Evolutionary conservation across 2,113 vertebrate species (phyloP).

Genomic region (Malurus alboscapulatus): DNA sequence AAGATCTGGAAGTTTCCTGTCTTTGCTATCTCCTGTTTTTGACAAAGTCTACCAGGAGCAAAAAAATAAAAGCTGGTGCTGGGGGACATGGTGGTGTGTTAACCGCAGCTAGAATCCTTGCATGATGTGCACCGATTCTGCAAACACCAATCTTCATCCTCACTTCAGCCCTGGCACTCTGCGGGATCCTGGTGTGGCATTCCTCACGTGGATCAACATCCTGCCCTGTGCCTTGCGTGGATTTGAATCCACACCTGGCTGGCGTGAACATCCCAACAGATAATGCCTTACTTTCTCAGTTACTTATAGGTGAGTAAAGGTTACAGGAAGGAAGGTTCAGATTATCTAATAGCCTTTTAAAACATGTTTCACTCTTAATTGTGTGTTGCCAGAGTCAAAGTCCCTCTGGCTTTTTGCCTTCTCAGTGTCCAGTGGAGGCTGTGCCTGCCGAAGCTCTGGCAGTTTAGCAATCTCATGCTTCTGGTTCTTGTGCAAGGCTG

Average conservation of each 20-base stretch:
- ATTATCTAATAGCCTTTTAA: background rate
- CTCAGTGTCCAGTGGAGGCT: background rate
- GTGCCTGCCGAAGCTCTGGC: background rate
- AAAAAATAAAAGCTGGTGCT: background rate
- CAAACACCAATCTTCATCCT: background rate
- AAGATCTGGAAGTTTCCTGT: background rate
- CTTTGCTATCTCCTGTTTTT: background rate
- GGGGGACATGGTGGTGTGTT: background rate
- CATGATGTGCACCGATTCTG: background rate
- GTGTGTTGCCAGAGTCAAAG: background rate
- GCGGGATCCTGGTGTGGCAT: accelerated
- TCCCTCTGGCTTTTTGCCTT: background rate
- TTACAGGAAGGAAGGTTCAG: background rate
- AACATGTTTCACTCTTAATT: background rate
- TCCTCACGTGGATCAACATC: background rate
- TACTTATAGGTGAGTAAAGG: background rate
- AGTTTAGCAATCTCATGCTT: background rate
- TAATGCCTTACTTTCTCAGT: background rate
- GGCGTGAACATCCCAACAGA: background rate
- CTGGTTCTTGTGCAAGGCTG: background rate
- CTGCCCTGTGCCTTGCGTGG: background rate
- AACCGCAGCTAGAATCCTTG: background rate
- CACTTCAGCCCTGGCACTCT: background rate
- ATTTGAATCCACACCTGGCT: background rate
- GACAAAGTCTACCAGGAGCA: background rate